Evolutionary conservation across 2,113 vertebrate species (phyloP).

Genomic region (Sphaerodactylus townsendi): DNA sequence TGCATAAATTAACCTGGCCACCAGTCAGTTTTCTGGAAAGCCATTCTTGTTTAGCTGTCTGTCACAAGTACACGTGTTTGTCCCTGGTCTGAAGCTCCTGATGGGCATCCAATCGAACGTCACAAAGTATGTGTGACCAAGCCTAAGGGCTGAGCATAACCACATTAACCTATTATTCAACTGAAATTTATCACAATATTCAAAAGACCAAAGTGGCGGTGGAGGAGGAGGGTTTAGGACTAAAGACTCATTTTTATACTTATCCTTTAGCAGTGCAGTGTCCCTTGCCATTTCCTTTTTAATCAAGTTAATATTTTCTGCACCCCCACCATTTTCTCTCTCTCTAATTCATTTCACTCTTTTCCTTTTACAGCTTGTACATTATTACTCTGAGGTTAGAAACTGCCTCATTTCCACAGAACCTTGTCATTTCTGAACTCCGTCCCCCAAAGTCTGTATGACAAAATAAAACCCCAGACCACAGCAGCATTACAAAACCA

Average conservation of each 20-base stretch:
- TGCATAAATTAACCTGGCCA: constrained; percentile 57
- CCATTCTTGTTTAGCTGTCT: constrained; percentile 23
- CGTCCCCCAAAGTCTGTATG: not conserved
- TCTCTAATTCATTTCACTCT: constrained; percentile 12
- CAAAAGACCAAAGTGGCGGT: constrained; percentile 8
- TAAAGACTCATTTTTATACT: constrained; percentile 42
- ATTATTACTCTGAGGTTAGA: constrained; percentile 3
- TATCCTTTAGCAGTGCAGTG: constrained; percentile 19
- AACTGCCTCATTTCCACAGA: constrained; percentile 15
- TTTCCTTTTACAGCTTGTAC: not conserved
- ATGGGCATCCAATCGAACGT: rapidly evolving
- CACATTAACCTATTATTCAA: constrained; percentile 4
- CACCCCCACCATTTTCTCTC: not conserved
- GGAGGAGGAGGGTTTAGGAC: not conserved
- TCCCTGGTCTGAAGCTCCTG: not conserved
- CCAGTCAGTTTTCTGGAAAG: constrained; percentile 47
- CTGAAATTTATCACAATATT: constrained; percentile 36
- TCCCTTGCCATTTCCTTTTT: constrained; percentile 34
- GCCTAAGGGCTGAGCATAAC: constrained; percentile 21
- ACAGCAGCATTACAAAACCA: not conserved
- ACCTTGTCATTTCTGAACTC: not conserved
- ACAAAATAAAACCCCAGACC: not conserved
- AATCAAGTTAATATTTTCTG: constrained; percentile 12
- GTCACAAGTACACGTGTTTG: constrained; percentile 15
- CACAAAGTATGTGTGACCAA: not conserved